phyloP scores from a whole-genome alignment of 2,888 invertebrate species.

The Callimorpha dominula region DNA sequence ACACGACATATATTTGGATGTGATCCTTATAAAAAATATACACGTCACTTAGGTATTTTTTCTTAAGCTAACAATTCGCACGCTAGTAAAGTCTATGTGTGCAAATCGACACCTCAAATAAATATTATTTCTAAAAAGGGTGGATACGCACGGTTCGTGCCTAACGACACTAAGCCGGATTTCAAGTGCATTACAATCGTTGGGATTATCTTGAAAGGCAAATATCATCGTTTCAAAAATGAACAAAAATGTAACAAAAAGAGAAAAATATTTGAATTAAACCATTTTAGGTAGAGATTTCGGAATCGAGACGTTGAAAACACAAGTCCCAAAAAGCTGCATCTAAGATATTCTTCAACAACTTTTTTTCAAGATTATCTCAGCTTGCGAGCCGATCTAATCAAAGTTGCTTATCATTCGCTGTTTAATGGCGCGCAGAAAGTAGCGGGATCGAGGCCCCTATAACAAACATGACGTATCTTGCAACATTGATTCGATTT shows the following conservation, averaged over 20 bases:
- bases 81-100: too few species aligned
- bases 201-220: too few species aligned
- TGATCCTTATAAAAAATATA: too few species aligned
- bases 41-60: too few species aligned
- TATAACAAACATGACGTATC: background rate
- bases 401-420: slow-evolving; percentile 1
- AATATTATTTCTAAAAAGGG: too few species aligned
- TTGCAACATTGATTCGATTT: background rate
- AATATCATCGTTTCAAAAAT: too few species aligned
- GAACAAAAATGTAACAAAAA: background rate
- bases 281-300: background rate
- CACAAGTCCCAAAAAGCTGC: background rate
- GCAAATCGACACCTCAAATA: too few species aligned
- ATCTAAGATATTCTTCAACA: background rate
- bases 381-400: slow-evolving; percentile 1
- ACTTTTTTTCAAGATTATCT: background rate
- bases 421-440: slow-evolving; percentile 1
- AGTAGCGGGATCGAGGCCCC: background rate
- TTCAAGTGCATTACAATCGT: too few species aligned
- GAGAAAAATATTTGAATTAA: background rate
- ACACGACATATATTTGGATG: too few species aligned
- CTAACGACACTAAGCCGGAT: too few species aligned
- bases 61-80: too few species aligned
- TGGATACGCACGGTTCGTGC: too few species aligned
- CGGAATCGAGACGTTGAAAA: background rate